A percentile compares a stretch with the other conserved stretches of the same genome.
phyloP scores from a whole-genome alignment of 2,797 vertebrate species.

The Onychomys arenicola region DNA sequence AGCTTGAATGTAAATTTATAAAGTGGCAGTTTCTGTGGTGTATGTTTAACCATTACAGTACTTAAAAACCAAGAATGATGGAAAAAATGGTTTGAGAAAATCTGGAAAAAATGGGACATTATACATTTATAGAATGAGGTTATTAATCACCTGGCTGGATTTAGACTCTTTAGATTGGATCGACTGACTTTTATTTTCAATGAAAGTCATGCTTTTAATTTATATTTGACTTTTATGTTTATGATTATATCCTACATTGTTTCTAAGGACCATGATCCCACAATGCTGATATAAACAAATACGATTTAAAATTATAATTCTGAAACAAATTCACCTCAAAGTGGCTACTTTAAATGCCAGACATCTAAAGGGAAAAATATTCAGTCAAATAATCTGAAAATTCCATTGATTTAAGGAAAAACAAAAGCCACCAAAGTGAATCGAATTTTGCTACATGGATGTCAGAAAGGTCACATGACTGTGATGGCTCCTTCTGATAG shows the following conservation, averaged over 20 bases:
- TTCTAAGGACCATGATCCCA: not conserved
- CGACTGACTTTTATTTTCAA: not conserved
- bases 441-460: not conserved
- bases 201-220: not conserved
- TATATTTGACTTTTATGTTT: not conserved
- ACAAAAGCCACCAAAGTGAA: not conserved
- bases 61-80: not conserved
- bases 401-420: not conserved
- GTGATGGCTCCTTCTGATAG: not conserved
- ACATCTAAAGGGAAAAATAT: not conserved
- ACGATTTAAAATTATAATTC: not conserved
- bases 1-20: not conserved
- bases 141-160: not conserved
- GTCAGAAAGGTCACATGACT: not conserved
- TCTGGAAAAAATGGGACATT: not conserved
- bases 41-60: not conserved
- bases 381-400: not conserved
- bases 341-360: not conserved
- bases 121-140: not conserved
- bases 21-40: not conserved
- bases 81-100: not conserved
- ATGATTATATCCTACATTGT: not conserved
- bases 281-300: constrained; percentile 33
- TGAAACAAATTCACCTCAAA: not conserved
- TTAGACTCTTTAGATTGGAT: not conserved